phyloP scores from a whole-genome alignment of 2,797 vertebrate species.

The Alfaro cultratus region DNA sequence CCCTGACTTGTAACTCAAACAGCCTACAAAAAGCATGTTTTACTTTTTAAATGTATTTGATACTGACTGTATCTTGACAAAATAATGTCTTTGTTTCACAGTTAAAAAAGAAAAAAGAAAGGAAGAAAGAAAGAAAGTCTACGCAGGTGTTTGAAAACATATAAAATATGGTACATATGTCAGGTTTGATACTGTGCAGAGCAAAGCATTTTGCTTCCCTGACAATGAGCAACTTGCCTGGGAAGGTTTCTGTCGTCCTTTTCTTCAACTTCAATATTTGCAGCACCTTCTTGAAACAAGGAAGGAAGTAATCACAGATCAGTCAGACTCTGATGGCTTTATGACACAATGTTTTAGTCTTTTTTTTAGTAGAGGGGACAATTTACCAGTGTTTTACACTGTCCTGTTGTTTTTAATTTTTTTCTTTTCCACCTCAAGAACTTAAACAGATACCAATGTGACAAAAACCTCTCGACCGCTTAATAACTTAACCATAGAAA shows the following conservation, averaged over 20 bases:
- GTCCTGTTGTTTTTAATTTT: neutral
- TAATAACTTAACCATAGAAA: neutral
- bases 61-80: neutral
- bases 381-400: neutral
- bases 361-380: neutral
- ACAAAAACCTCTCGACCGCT: neutral
- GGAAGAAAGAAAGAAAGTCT: neutral
- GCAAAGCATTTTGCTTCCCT: neutral
- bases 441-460: neutral
- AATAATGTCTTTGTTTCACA: neutral
- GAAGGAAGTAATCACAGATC: slow-evolving; percentile 25
- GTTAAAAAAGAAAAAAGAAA: neutral
- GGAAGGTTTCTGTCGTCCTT: slow-evolving; percentile 34
- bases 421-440: neutral
- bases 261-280: slow-evolving; percentile 29
- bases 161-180: neutral
- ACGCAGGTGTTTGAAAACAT: neutral
- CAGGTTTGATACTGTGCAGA: neutral
- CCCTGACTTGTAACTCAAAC: neutral
- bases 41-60: neutral
- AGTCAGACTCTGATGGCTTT: slow-evolving; percentile 15
- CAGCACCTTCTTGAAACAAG: slow-evolving; percentile 14
- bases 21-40: neutral
- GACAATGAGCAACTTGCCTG: neutral
- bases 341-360: neutral